Base-by-base conservation (phyloP, 2,113 vertebrate species). In the Pongo abelii region DNA sequence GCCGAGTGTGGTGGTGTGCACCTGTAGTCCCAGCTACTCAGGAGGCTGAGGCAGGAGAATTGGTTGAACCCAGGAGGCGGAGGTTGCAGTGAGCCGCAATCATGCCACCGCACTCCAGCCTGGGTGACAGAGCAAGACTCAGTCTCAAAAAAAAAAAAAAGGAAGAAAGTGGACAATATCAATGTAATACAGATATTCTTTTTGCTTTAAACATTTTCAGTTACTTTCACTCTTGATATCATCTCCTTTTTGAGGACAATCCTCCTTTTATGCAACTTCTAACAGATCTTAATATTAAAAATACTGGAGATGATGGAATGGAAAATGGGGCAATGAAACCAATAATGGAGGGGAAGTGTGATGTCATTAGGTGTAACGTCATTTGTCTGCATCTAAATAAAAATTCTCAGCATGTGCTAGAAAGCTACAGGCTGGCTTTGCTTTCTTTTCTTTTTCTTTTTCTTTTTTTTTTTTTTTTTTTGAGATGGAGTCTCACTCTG, bases 351-450 rank as follows among this genome's bases (percentile, higher is more conserved):
- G 50, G 59, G 38, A 27, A 67, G 20, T 27, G 7, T 89, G 83
- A 93, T 1, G 40, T 88, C 87, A 83, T 20, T 22, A 16, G 78
- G n/a, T 8, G 16, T 93, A 55, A 94, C 27, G 20, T 86, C 67
- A 75, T 55, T 77, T 67, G 75, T 78, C 84, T 40, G 72, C n/a
- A 88, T 89, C 40, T 52, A 80, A 93, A 91, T 85, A 77, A 95
- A 96, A 95, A 35, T 57, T 85, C 52, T 86, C 59, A 30, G 69
- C 78, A 57, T 27, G 32, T 61, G 32, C 48, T 35, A 40, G 46
- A 69, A 64, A 55, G 32, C n/a, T 95, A 40, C 18, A 46, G 13
- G 9, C 48, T 81, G 10, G 4, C 59, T 27, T 61, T 61, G 0
- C 5, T 27, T 27, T 3, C 8, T 59, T 59, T 25, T 25, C 5